phyloP scores from a whole-genome alignment of 2,113 vertebrate genomes.

The Actinemys pallida region DNA sequence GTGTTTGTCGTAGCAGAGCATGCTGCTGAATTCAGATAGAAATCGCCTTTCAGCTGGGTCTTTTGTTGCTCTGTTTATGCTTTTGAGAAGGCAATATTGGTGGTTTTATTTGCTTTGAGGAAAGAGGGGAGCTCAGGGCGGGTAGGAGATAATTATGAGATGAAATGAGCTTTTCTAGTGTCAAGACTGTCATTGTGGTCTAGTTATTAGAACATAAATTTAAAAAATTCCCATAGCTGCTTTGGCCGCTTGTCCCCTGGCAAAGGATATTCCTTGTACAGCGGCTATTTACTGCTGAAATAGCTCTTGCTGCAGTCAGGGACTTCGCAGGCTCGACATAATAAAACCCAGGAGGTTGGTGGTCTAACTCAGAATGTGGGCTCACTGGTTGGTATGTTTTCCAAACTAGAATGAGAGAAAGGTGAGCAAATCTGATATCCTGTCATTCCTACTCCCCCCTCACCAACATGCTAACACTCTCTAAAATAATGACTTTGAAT shows the following conservation, averaged over 20 bases:
- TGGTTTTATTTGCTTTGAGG: conserved; percentile 58
- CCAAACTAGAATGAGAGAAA: background rate
- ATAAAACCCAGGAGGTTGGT: background rate
- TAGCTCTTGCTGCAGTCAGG: conserved; percentile 47
- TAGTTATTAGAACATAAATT: conserved; percentile 72
- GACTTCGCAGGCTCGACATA: conserved; percentile 39
- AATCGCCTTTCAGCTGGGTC: conserved; percentile 29
- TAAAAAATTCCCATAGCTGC: conserved; percentile 29
- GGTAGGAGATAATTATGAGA: conserved; percentile 47
- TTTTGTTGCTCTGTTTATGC: background rate
- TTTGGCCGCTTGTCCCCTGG: conserved; percentile 64
- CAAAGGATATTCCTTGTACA: conserved; percentile 66
- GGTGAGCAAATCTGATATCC: background rate
- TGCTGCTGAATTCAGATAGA: background rate
- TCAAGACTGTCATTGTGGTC: conserved; percentile 65
- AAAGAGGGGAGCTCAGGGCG: background rate
- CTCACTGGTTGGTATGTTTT: accelerated
- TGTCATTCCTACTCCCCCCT: accelerated
- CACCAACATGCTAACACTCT: background rate
- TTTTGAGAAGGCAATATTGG: conserved; percentile 48
- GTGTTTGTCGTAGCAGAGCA: background rate
- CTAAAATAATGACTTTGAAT: background rate
- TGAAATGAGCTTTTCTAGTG: conserved; percentile 33
- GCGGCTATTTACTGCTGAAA: conserved; percentile 63
- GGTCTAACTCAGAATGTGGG: background rate